These are phyloP conservation scores for Semnornis frantzii DNA, from an alignment of 2,113 vertebrate genomes.

Conservation along the genomic window DNA sequence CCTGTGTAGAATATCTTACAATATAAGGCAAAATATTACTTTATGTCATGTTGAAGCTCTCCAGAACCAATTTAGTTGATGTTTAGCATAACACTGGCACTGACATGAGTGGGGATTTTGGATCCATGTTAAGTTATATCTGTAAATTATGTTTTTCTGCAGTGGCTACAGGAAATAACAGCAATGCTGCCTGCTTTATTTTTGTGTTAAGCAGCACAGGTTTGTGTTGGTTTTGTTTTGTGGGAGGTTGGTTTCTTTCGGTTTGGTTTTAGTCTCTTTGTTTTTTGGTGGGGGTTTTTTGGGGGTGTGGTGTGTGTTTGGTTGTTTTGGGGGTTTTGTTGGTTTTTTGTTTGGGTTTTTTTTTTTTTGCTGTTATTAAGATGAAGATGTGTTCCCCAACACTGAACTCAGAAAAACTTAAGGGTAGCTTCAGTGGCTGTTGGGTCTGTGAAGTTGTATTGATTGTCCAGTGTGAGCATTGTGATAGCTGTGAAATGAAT, in stretches of 20 bases:
- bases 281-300: no score
- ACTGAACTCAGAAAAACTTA: not conserved
- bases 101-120: not conserved
- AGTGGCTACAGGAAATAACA: not conserved
- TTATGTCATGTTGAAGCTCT: not conserved
- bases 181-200: not conserved
- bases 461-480: not conserved
- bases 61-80: not conserved
- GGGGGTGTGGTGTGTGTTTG: no score
- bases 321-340: no score
- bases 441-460: accelerated
- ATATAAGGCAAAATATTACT: not conserved
- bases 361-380: not conserved
- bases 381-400: not conserved
- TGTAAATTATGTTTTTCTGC: not conserved
- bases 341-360: not conserved
- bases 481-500: not conserved
- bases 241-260: no score
- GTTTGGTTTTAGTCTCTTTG: no score
- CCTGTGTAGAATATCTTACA: not conserved
- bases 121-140: not conserved
- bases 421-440: not conserved
- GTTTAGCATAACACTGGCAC: not conserved
- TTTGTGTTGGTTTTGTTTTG: not conserved
- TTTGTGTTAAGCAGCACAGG: not conserved